These are phyloP conservation scores for Adoxophyes honmai DNA, from an alignment of 1,140 invertebrate genomes.

Conservation along the genomic window DNA sequence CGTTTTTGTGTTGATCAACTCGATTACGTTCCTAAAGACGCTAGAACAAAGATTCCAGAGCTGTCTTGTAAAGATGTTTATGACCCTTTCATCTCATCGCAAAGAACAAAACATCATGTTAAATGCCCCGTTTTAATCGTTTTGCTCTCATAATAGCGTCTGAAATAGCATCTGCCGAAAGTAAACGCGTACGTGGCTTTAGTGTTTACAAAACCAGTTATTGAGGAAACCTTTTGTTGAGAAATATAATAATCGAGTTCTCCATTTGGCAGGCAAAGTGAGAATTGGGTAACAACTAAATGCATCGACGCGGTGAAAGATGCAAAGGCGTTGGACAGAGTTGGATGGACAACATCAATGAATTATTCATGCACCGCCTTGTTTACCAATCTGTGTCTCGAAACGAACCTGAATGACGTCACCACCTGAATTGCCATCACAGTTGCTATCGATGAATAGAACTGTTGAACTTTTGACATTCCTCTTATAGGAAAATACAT, in stretches of 20 bases:
- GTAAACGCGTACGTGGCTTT: slow-evolving; percentile 20
- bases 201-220: slow-evolving; percentile 29
- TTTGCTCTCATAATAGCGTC: slow-evolving; percentile 16
- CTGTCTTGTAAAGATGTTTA: not conserved
- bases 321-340: not conserved
- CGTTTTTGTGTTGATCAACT: slow-evolving; percentile 32
- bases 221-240: slow-evolving; percentile 28
- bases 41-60: slow-evolving; percentile 29
- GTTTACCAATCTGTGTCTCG: slow-evolving; percentile 3
- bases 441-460: not conserved
- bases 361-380: not conserved
- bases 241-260: slow-evolving; percentile 17
- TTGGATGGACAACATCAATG: not conserved
- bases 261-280: not conserved
- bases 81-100: slow-evolving; percentile 17
- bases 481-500: not conserved
- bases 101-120: slow-evolving; percentile 16
- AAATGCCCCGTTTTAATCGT: not conserved
- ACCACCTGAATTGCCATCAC: not conserved
- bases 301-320: not conserved
- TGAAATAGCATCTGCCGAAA: slow-evolving; percentile 31
- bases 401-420: not conserved
- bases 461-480: not conserved
- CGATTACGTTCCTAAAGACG: slow-evolving; percentile 20
- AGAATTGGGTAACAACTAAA: slow-evolving; percentile 1